Evolutionary conservation across 2,888 invertebrate species (phyloP).

Genomic region (Chouioia cunea): DNA sequence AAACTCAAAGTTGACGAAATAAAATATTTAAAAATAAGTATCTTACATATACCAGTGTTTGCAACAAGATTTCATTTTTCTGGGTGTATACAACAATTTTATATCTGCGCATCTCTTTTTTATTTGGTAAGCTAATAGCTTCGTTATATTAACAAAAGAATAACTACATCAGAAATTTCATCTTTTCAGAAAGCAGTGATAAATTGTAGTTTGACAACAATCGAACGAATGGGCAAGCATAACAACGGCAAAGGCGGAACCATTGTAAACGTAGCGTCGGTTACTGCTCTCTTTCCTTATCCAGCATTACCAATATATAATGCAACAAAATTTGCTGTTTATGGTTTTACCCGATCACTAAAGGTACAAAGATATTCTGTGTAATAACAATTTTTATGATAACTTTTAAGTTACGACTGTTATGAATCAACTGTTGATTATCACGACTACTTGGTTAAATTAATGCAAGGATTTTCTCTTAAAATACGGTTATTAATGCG

Average conservation of each 20-base stretch:
- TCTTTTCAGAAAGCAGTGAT: conserved; percentile 16
- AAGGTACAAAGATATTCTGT: neutral
- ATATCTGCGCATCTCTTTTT: too few species aligned
- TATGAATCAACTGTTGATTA: too few species aligned
- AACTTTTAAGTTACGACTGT: too few species aligned
- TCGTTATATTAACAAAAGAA: neutral
- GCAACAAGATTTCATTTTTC: too few species aligned
- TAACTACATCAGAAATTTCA: neutral
- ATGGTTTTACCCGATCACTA: conserved; percentile 23
- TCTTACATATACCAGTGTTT: too few species aligned
- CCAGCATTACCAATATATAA: conserved; percentile 24
- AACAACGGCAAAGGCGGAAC: conserved; percentile 28
- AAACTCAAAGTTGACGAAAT: too few species aligned
- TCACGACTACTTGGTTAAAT: too few species aligned
- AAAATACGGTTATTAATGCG: too few species aligned
- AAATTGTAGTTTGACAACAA: conserved; percentile 14
- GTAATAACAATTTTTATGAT: too few species aligned
- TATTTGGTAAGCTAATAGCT: neutral
- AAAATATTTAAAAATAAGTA: too few species aligned
- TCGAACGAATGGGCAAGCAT: conserved; percentile 33
- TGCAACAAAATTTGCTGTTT: conserved; percentile 30
- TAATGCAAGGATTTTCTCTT: too few species aligned
- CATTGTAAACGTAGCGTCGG: conserved; percentile 27
- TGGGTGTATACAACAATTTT: too few species aligned
- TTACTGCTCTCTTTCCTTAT: conserved; percentile 1